These are phyloP conservation scores for Brachylomia viminalis DNA, from an alignment of 2,888 invertebrate genomes.

Conservation along the genomic window DNA sequence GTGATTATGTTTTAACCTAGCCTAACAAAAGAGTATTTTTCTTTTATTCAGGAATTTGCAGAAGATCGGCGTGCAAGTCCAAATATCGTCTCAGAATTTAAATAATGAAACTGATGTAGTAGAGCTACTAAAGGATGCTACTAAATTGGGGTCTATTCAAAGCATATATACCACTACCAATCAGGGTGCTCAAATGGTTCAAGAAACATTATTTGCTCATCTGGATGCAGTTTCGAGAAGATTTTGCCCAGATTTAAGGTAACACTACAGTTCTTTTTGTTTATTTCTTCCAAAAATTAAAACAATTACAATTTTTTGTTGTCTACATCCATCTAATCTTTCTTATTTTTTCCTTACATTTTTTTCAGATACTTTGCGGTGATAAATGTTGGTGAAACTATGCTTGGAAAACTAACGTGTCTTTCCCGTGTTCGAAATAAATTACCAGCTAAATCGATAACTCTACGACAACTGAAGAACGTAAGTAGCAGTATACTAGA, in stretches of 20 bases:
- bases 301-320: background rate
- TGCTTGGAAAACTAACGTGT: conserved; percentile 61
- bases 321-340: background rate
- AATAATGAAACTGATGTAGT: conserved; percentile 39
- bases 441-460: conserved; percentile 64
- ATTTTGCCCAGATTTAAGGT: conserved; percentile 69
- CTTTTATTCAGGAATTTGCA: conserved; percentile 64
- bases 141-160: conserved; percentile 64
- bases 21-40: background rate
- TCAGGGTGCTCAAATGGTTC: conserved; percentile 33
- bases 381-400: conserved; percentile 38
- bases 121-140: conserved; percentile 59
- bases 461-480: conserved; percentile 21
- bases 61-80: conserved; percentile 60
- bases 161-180: conserved; percentile 67
- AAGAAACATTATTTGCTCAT: conserved; percentile 56
- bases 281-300: background rate
- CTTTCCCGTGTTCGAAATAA: conserved; percentile 55
- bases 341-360: background rate
- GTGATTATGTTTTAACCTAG: background rate
- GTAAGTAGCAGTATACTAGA: conserved; percentile 41
- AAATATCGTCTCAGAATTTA: conserved; percentile 47
- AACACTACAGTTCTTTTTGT: background rate
- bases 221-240: conserved; percentile 70
- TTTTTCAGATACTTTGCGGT: conserved; percentile 49